A percentile compares a stretch with the other conserved stretches of the same genome.
Evolutionary conservation across 2,113 vertebrate species (phyloP).

Genomic region (Alouatta palliata): DNA sequence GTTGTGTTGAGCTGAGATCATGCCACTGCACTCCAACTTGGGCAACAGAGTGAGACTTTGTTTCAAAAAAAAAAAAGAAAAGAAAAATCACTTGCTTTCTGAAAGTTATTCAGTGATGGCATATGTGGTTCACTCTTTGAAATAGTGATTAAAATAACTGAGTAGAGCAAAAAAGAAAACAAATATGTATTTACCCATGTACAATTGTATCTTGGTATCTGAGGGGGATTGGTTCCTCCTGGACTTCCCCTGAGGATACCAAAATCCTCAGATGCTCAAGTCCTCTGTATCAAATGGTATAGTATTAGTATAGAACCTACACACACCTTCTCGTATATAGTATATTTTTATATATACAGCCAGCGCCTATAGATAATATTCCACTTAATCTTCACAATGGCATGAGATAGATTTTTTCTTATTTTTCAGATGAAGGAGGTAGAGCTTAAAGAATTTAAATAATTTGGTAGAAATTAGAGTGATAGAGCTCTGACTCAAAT

Average conservation of each 20-base stretch:
- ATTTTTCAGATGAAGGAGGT: slow-evolving; percentile 55
- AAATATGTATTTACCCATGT: background rate
- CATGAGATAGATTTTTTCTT: background rate
- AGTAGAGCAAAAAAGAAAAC: background rate
- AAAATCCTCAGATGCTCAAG: background rate
- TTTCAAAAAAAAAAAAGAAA: too few species aligned
- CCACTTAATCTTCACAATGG: background rate
- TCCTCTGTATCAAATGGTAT: background rate
- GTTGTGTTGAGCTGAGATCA: too few species aligned
- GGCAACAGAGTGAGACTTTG: too few species aligned
- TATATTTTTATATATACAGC: background rate
- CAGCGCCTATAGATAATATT: background rate
- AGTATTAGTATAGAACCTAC: background rate
- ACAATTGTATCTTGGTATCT: background rate
- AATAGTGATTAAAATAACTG: slow-evolving; percentile 27
- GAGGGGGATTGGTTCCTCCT: background rate
- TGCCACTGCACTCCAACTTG: too few species aligned
- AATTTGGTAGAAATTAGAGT: background rate
- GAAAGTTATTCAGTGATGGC: slow-evolving; percentile 56
- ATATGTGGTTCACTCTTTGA: background rate
- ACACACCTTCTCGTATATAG: background rate
- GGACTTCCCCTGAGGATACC: background rate
- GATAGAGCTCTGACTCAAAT: background rate
- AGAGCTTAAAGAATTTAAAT: slow-evolving; percentile 38
- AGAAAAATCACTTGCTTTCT: background rate